phyloP scores from a whole-genome alignment of 2,888 invertebrate species.

The Lamproptera curius region DNA sequence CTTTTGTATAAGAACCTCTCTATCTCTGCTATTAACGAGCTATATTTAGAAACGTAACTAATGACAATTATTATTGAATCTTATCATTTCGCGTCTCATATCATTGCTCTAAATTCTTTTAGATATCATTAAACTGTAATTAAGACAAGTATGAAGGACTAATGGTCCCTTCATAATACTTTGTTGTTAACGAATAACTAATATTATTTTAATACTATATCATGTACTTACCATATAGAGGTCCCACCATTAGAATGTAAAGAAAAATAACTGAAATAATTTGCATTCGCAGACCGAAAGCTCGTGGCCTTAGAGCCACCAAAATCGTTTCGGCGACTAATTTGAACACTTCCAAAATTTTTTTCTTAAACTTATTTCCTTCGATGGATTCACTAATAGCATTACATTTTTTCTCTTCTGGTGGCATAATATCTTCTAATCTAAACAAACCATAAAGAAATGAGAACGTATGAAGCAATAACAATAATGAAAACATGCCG shows the following conservation, averaged over 20 bases:
- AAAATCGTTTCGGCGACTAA: slow-evolving; percentile 61
- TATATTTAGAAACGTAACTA: slow-evolving; percentile 6
- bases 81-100: not conserved
- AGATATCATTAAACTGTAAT: not conserved
- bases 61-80: not conserved
- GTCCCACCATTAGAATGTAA: slow-evolving; percentile 69
- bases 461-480: slow-evolving; percentile 49
- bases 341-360: slow-evolving; percentile 47
- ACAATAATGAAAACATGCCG: slow-evolving; percentile 61
- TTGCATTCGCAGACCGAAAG: slow-evolving; percentile 49
- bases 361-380: slow-evolving; percentile 33
- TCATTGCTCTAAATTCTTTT: not conserved
- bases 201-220: not conserved
- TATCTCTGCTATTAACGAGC: slow-evolving; percentile 1
- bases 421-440: slow-evolving; percentile 53
- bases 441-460: slow-evolving; percentile 58
- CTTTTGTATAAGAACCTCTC: too few relatives aligned
- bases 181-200: not conserved
- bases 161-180: slow-evolving; percentile 1
- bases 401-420: slow-evolving; percentile 27
- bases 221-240: slow-evolving; percentile 63
- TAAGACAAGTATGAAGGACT: not conserved
- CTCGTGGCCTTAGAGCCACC: slow-evolving; percentile 55
- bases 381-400: slow-evolving; percentile 28
- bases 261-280: slow-evolving; percentile 58